A percentile compares a stretch with the other conserved stretches of the same genome.
Conservation (phyloP, 2,113 vertebrate species). For the Pseudolaguvia tuberculata region DNA sequence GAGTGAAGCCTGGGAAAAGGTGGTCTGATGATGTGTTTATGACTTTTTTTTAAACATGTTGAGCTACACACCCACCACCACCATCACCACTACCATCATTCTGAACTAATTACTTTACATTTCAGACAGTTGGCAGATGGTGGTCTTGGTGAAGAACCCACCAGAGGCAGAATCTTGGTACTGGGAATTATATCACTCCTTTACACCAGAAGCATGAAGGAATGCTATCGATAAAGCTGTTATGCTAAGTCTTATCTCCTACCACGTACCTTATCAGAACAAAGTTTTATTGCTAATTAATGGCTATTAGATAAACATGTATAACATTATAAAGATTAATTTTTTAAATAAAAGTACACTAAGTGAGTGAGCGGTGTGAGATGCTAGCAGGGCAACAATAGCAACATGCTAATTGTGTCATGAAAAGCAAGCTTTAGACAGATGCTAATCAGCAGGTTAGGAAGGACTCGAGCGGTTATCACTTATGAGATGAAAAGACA, state of each 20-base stretch:
- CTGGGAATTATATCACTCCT: too few species aligned
- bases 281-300: too few species aligned
- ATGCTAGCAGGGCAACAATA: background rate
- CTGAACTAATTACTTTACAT: background rate
- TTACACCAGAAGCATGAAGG: too few species aligned
- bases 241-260: background rate
- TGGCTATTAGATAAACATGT: background rate
- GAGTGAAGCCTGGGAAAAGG: constrained; percentile 39
- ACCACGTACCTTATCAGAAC: too few species aligned
- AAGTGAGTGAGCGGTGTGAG: background rate
- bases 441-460: background rate
- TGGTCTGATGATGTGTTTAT: background rate
- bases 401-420: background rate
- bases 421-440: background rate
- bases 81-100: background rate
- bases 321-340: too few species aligned
- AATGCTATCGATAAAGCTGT: too few species aligned
- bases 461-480: background rate
- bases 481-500: background rate
- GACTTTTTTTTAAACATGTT: background rate
- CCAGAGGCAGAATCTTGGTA: too few species aligned
- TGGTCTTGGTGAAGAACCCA: too few species aligned
- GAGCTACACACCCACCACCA: background rate
- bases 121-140: too few species aligned
- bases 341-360: too few species aligned